Evolutionary conservation across 2,888 invertebrate species (phyloP).

Genomic region (Lacanobia wlatinum): DNA sequence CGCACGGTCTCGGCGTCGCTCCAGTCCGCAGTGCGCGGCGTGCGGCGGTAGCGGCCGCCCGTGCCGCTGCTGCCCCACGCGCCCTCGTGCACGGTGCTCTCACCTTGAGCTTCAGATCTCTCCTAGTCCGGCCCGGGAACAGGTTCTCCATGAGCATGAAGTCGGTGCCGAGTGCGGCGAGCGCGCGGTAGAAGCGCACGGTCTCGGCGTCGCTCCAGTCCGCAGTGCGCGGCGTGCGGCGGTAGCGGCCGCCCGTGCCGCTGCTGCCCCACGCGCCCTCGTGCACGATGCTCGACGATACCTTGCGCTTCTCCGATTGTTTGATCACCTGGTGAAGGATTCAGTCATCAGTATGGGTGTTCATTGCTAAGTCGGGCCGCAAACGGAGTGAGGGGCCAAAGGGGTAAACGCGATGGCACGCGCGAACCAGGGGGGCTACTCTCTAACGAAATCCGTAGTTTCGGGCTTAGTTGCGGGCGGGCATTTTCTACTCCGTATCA

Average conservation of each 20-base stretch:
- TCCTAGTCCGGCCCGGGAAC: constrained; percentile 94
- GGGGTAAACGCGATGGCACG: too few species aligned
- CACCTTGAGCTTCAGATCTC: constrained; percentile 96
- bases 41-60: constrained; percentile 92
- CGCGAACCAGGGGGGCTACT: too few species aligned
- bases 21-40: constrained; percentile 94
- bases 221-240: constrained; percentile 92
- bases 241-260: constrained; percentile 91
- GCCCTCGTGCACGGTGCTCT: constrained; percentile 76
- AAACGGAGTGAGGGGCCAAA: too few species aligned
- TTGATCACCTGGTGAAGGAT: constrained; percentile 91
- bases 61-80: constrained; percentile 88
- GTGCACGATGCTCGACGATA: constrained; percentile 91
- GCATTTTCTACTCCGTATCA: too few species aligned
- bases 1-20: constrained; percentile 94
- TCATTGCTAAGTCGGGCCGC: too few species aligned
- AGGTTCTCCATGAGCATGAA: constrained; percentile 96
- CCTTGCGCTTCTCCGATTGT: constrained; percentile 92
- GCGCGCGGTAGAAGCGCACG: constrained; percentile 96
- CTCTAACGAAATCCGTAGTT: too few species aligned
- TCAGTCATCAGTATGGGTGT: not conserved
- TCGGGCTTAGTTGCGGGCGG: too few species aligned
- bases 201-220: constrained; percentile 96
- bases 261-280: constrained; percentile 90
- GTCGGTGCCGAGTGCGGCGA: constrained; percentile 97